These are phyloP conservation scores for Tethea ocularis DNA, from an alignment of 2,888 invertebrate species.

Conservation along the genomic window DNA sequence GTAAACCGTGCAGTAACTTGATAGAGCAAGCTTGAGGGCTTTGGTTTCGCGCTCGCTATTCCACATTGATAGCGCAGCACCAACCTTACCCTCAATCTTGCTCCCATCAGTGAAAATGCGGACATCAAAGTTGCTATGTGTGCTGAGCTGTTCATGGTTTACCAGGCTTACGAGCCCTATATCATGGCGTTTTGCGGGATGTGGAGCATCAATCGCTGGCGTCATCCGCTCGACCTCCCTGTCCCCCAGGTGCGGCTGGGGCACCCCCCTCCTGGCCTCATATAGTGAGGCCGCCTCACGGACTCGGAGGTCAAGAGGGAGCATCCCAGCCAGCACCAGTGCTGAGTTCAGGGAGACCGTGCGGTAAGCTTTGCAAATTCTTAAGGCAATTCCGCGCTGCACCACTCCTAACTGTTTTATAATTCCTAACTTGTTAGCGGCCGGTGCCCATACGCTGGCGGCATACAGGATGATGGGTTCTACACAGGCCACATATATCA, in stretches of 20 bases:
- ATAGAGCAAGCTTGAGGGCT: conserved; percentile 13
- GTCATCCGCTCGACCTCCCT: background rate
- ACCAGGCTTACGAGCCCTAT: no score
- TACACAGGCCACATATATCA: conserved; percentile 15
- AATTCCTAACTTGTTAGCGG: no score
- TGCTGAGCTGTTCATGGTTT: background rate
- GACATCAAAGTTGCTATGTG: conserved; percentile 1
- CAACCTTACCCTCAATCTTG: conserved; percentile 23
- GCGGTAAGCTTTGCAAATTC: no score
- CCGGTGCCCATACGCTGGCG: conserved; percentile 13
- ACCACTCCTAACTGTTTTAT: no score
- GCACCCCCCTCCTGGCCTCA: no score
- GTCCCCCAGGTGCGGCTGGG: no score
- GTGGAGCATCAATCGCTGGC: conserved; percentile 9
- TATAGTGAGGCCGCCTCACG: no score
- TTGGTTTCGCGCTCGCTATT: conserved; percentile 12
- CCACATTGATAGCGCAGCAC: conserved; percentile 24
- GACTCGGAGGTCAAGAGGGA: no score
- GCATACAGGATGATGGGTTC: conserved; percentile 17
- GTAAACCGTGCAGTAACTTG: conserved; percentile 20
- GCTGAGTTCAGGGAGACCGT: no score
- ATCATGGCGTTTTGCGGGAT: conserved; percentile 8
- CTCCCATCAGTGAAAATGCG: conserved; percentile 25
- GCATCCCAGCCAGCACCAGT: no score
- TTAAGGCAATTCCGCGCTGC: no score